Base-by-base conservation (phyloP, 2,113 vertebrate genomes). In the Tonatia bakeri region DNA sequence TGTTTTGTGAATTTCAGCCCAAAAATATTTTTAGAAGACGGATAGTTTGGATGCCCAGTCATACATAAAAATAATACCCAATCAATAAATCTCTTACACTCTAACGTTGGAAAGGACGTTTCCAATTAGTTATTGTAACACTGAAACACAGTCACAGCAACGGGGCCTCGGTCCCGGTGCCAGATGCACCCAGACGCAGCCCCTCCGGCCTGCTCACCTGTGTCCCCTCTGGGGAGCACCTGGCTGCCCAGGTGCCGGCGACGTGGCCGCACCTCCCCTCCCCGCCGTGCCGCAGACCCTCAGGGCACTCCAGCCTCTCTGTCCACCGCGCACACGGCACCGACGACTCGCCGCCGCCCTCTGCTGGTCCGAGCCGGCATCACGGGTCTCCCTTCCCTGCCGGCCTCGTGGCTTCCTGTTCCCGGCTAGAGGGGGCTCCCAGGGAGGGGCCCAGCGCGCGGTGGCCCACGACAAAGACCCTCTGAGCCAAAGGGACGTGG, bases 331-430 rank as follows among this genome's bases (percentile, higher is more conserved):
- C 47, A 14, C 47, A 50, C 4, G 0, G 52, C 40, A 1, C 40
- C 11, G 0, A 7, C 2, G 1, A 1, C 22, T 1, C 7, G 1
- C 38, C 1, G 7, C 6, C 33, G 0, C 38, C 82, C 65, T 10
- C 67, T 22, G 13, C 26, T 16, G 19, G 54, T 17, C 67, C 0
- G 0, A 1, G n/a, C 22, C 13, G 4, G 40, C 4, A 38, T 26
- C 5, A 5, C 0, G 10, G 36, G 31, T 20, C 52, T 73, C 33
- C 15, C 33, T 8, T 15, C 11, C 19, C 67, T 5, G 36, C 54
- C 50, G n/a, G 56, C 54, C 15, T 31, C 11, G 0, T 3, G 19
- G 69, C 33, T 38, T 50, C 54, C 26, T 17, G 50, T 1, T 59
- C 64, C n/a, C n/a, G 15, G n/a, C 2, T 17, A 24, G 33, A 10